Evolutionary conservation across 2,797 vertebrate species (phyloP).

Genomic region (Antrozous pallidus): DNA sequence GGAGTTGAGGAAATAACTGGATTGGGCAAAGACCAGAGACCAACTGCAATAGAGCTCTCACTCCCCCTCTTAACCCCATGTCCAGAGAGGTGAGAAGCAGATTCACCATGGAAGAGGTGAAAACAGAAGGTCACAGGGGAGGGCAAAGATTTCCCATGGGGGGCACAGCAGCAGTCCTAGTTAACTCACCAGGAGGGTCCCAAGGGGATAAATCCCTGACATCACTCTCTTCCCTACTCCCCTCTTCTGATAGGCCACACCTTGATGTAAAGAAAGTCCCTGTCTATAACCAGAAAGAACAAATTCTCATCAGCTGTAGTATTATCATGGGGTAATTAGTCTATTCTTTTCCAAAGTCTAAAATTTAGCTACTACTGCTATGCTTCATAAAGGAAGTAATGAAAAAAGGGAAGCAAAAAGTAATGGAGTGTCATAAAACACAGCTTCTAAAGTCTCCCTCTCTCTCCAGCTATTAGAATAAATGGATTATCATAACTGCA

Average conservation of each 20-base stretch:
- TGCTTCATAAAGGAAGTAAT: not conserved
- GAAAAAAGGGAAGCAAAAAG: not conserved
- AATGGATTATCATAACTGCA: not conserved
- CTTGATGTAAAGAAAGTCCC: not conserved
- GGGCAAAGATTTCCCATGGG: not conserved
- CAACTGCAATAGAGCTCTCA: not conserved
- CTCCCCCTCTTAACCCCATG: no score
- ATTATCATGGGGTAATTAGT: not conserved
- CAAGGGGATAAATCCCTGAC: not conserved
- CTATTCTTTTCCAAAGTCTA: not conserved
- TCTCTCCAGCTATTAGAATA: not conserved
- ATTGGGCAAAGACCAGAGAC: not conserved
- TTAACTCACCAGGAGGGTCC: not conserved
- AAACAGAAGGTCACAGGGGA: not conserved
- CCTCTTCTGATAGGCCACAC: not conserved
- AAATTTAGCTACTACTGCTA: not conserved
- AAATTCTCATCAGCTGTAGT: not conserved
- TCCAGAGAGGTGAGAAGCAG: not conserved
- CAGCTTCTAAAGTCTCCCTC: not conserved
- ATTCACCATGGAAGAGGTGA: not conserved
- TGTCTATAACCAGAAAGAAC: not conserved
- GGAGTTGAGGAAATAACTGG: constrained; percentile 42
- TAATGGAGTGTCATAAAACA: not conserved
- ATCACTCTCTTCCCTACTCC: not conserved
- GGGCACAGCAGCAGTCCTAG: not conserved